These are phyloP conservation scores for Torymus aiolomorphi DNA, from an alignment of 2,888 invertebrate genomes.

Conservation along the genomic window DNA sequence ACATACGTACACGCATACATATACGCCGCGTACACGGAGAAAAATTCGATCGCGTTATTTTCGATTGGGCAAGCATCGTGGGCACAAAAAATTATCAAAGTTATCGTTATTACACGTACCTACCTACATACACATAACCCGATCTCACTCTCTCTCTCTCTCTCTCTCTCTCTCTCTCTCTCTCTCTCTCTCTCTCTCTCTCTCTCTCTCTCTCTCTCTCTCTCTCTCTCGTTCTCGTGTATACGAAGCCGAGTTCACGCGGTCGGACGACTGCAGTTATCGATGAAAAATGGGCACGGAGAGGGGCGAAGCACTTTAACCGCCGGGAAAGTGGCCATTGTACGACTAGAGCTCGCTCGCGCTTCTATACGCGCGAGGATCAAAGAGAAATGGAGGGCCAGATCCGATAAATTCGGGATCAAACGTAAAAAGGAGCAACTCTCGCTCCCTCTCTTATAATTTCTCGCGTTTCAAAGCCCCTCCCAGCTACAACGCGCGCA, in stretches of 20 bases:
- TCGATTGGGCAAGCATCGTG: slow-evolving; percentile 29
- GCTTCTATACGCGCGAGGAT: slow-evolving; percentile 13
- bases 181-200: too few species aligned
- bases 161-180: too few species aligned
- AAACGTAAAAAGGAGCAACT: background rate
- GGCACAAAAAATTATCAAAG: slow-evolving; percentile 11
- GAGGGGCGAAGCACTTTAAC: slow-evolving; percentile 16
- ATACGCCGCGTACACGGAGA: background rate
- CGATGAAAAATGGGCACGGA: background rate
- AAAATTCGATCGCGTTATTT: slow-evolving; percentile 31
- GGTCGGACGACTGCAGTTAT: background rate
- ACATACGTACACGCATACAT: too few species aligned
- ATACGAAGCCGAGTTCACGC: too few species aligned
- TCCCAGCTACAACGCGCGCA: background rate
- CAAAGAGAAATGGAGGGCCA: slow-evolving; percentile 19
- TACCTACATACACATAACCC: too few species aligned
- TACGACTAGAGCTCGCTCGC: background rate
- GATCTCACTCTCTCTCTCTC: too few species aligned
- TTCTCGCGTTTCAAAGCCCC: too few species aligned
- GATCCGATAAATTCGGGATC: slow-evolving; percentile 26
- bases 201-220: too few species aligned
- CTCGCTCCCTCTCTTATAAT: too few species aligned
- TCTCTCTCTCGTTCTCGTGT: too few species aligned
- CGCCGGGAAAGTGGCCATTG: slow-evolving; percentile 2
- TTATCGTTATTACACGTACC: slow-evolving; percentile 16